A percentile compares a stretch with the other conserved stretches of the same genome.
phyloP scores from a whole-genome alignment of 2,888 invertebrate genomes.

The Dryococelus australis region DNA sequence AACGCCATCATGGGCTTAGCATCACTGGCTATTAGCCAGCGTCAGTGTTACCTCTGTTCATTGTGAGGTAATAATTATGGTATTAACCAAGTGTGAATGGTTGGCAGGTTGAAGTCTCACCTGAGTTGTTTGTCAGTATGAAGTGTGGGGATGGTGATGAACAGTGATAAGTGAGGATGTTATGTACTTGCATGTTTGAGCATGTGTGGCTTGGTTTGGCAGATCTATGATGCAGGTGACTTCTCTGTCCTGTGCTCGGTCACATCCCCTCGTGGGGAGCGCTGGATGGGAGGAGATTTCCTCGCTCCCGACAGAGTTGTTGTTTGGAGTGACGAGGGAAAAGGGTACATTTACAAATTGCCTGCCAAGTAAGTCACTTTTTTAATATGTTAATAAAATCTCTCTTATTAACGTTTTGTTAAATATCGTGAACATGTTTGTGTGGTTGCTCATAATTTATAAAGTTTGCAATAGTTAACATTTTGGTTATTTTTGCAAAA shows the following conservation, averaged over 20 bases:
- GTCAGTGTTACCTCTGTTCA: no score
- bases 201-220: constrained; percentile 40
- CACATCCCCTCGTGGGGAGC: constrained; percentile 84
- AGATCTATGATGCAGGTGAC: constrained; percentile 86
- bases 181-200: background rate
- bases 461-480: background rate
- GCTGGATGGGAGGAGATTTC: constrained; percentile 97
- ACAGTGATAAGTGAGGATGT: no score
- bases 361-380: constrained; percentile 86
- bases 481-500: background rate
- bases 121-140: no score
- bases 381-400: constrained; percentile 36
- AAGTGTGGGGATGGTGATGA: no score
- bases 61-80: no score
- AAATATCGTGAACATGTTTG: background rate
- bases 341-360: constrained; percentile 92
- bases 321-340: constrained; percentile 95
- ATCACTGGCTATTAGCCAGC: no score
- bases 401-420: background rate
- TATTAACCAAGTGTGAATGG: no score
- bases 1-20: no score
- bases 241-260: constrained; percentile 95
- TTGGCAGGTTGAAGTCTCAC: no score
- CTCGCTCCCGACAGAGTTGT: constrained; percentile 89
- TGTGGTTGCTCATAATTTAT: no score